Evolutionary conservation across 2,797 vertebrate species (phyloP).

Genomic region (Cirrhinus molitorella): DNA sequence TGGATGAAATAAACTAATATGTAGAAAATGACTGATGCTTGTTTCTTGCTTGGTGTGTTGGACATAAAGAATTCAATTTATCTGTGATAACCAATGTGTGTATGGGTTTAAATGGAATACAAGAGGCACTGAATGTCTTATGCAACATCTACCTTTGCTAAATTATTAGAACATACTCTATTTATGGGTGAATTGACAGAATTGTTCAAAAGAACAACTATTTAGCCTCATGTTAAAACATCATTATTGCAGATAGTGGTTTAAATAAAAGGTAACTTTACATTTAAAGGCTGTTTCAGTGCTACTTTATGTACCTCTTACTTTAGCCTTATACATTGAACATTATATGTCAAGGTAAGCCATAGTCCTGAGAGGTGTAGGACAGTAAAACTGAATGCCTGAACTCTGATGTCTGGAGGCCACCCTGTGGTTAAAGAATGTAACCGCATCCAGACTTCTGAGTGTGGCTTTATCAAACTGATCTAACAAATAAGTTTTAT

Average conservation of each 20-base stretch:
- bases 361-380: background rate
- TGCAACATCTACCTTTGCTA: background rate
- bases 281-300: background rate
- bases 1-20: constrained; percentile 83
- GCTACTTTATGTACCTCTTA: background rate
- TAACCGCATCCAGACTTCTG: background rate
- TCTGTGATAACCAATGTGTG: background rate
- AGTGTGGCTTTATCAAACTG: too few relatives aligned
- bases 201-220: background rate
- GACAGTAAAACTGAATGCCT: background rate
- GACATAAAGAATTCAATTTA: background rate
- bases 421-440: constrained; percentile 61
- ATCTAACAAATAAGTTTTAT: too few relatives aligned
- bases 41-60: background rate
- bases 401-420: constrained; percentile 46
- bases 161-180: background rate
- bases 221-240: background rate
- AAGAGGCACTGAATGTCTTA: background rate
- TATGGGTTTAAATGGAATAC: background rate
- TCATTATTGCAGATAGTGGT: background rate
- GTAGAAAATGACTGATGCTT: constrained; percentile 66
- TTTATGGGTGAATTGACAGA: background rate
- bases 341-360: background rate
- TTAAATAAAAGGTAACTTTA: background rate
- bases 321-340: background rate